A percentile compares a stretch with the other conserved stretches of the same genome.
phyloP scores from a whole-genome alignment of 2,888 invertebrate species.

The Cryptosula pallasiana region DNA sequence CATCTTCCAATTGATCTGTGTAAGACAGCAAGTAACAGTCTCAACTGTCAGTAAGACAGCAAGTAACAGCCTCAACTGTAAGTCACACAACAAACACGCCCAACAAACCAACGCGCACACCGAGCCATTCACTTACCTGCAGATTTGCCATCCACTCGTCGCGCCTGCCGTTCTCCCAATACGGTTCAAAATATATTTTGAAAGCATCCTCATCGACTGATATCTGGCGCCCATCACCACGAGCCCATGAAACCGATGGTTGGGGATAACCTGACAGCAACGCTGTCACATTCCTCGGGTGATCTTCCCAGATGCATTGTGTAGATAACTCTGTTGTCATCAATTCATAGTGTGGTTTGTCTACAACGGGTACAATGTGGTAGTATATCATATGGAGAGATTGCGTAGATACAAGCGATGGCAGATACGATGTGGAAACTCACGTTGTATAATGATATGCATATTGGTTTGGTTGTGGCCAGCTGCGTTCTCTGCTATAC shows the following conservation, averaged over 20 bases:
- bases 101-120: too few species aligned
- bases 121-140: background rate
- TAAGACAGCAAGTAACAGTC: too few species aligned
- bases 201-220: background rate
- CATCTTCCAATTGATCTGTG: conserved; percentile 7
- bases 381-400: background rate
- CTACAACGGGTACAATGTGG: background rate
- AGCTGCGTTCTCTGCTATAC: conserved; percentile 15
- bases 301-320: conserved; percentile 19
- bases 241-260: background rate
- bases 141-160: conserved; percentile 23
- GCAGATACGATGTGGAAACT: background rate
- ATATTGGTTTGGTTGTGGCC: conserved; percentile 3
- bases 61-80: too few species aligned
- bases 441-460: conserved; percentile 14
- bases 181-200: conserved; percentile 7
- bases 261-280: conserved; percentile 6
- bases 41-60: too few species aligned
- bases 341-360: background rate
- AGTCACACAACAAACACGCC: too few species aligned
- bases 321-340: background rate
- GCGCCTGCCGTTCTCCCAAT: conserved; percentile 18
- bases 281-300: conserved; percentile 14
- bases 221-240: background rate
- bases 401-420: background rate